Conservation (phyloP, 1,140 invertebrate genomes). For the Phortica variegata region DNA sequence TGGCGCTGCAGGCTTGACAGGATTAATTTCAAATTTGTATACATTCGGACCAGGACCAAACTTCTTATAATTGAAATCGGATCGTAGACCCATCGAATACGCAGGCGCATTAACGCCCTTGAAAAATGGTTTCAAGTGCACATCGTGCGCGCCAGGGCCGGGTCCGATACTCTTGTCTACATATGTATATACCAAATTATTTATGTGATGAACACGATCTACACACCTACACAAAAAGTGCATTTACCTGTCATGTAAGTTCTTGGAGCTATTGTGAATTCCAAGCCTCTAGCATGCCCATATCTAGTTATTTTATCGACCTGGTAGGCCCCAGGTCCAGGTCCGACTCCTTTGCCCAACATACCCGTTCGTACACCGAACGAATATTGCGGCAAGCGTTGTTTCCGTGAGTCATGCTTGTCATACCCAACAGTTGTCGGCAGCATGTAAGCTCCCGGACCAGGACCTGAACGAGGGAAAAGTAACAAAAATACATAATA, state of each 20-base stretch:
- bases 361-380: constrained; percentile 57
- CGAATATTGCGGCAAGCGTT: constrained; percentile 64
- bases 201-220: too few relatives aligned
- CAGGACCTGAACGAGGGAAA: constrained; percentile 59
- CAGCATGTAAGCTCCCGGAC: constrained; percentile 64
- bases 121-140: constrained; percentile 58
- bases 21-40: constrained; percentile 59
- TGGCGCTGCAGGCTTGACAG: constrained; percentile 50
- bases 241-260: constrained; percentile 27
- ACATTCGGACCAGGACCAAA: constrained; percentile 64
- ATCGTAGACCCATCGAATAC: constrained; percentile 61
- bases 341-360: constrained; percentile 18
- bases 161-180: constrained; percentile 51
- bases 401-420: constrained; percentile 61
- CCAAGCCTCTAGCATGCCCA: constrained; percentile 27
- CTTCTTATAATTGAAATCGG: constrained; percentile 50
- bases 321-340: constrained; percentile 45
- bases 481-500: too few relatives aligned
- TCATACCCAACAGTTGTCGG: constrained; percentile 63
- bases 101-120: constrained; percentile 58
- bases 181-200: not conserved
- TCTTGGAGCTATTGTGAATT: constrained; percentile 47
- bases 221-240: not conserved
- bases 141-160: constrained; percentile 62
- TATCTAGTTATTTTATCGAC: constrained; percentile 41